These are phyloP conservation scores for Discoglossus pictus DNA, from an alignment of 2,797 vertebrate genomes.

Conservation along the genomic window DNA sequence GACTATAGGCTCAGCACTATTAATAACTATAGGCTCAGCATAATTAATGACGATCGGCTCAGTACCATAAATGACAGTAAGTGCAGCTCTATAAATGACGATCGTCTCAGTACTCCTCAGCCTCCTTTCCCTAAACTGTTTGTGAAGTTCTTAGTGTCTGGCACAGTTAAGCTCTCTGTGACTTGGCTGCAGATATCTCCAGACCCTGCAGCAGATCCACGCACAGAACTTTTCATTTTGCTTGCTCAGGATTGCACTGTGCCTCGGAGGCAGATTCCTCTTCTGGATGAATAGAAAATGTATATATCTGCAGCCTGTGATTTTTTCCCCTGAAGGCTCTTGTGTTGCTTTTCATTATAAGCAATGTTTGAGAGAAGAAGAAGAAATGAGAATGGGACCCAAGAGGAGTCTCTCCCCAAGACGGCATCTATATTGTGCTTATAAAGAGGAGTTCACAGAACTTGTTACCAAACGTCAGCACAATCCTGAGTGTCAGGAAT, in stretches of 20 bases:
- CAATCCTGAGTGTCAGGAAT: constrained; percentile 47
- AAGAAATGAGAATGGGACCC: constrained; percentile 56
- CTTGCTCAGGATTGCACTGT: neutral
- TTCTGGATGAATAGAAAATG: constrained; percentile 11
- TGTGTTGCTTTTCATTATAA: constrained; percentile 34
- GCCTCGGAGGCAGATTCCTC: constrained; percentile 24
- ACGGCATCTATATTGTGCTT: constrained; percentile 47
- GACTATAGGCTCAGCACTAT: no score
- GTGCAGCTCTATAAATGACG: no score
- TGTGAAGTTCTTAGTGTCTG: no score
- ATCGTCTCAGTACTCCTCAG: no score
- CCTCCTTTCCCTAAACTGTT: no score
- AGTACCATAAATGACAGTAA: no score
- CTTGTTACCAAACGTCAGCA: constrained; percentile 36
- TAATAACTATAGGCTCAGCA: no score
- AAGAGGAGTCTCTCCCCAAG: constrained; percentile 48
- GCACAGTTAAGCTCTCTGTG: no score
- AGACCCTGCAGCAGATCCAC: no score
- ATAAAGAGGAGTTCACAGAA: constrained; percentile 44
- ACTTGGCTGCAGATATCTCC: no score
- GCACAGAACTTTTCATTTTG: constrained; percentile 2
- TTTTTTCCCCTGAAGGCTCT: constrained; percentile 53
- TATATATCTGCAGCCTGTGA: constrained; percentile 50
- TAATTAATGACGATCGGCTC: no score
- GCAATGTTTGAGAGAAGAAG: constrained; percentile 47